Conservation (phyloP, 2,888 invertebrate species). For the Iphiclides podalirius region DNA sequence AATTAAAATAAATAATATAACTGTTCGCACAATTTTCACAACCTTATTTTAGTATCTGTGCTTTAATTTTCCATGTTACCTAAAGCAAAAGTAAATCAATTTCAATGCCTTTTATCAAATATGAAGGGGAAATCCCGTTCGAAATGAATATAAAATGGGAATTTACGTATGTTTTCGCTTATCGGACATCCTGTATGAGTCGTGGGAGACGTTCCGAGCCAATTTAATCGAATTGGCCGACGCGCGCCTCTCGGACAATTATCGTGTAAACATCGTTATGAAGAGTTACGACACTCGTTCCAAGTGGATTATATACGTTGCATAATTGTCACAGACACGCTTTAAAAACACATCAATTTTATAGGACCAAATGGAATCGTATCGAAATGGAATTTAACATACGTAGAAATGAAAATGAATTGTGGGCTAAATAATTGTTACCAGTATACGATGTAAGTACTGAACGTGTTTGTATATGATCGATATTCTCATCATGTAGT, state of each 20-base stretch:
- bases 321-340: background rate
- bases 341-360: background rate
- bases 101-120: no score
- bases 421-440: no score
- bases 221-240: slow-evolving; percentile 37
- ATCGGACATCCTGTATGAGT: slow-evolving; percentile 28
- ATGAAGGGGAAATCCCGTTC: slow-evolving; percentile 1
- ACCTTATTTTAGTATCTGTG: no score
- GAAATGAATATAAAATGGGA: background rate
- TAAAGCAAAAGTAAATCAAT: no score
- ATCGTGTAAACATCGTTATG: slow-evolving; percentile 30
- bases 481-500: no score
- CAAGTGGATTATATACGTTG: background rate
- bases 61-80: no score
- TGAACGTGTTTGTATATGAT: no score
- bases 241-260: slow-evolving; percentile 25
- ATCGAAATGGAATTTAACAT: no score
- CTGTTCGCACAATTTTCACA: no score
- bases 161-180: slow-evolving; percentile 5
- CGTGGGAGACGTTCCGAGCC: slow-evolving; percentile 28
- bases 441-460: no score
- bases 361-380: background rate
- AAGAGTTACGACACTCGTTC: slow-evolving; percentile 19
- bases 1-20: no score
- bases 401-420: no score